A percentile compares a stretch with the other conserved stretches of the same genome.
These are phyloP conservation scores for Potamilus streckersoni DNA, from an alignment of 1,140 invertebrate genomes.

Conservation along the genomic window DNA sequence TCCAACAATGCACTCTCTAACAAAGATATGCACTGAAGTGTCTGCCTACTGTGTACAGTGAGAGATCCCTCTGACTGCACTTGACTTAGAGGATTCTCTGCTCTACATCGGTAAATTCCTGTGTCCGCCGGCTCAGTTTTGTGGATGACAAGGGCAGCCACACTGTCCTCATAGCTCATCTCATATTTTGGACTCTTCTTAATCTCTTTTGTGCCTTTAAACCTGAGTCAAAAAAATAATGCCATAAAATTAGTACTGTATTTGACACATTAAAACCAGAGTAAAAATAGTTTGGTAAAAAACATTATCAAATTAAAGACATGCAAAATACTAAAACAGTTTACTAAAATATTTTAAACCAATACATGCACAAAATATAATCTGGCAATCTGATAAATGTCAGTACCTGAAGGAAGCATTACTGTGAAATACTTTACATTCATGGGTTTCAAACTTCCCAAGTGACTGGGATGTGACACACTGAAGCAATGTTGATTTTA, in stretches of 20 bases:
- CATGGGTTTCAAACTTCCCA: too few relatives aligned
- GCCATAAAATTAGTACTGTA: too few relatives aligned
- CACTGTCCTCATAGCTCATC: constrained; percentile 62
- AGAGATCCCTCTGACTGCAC: constrained; percentile 63
- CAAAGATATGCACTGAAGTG: background rate
- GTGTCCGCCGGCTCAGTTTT: constrained; percentile 62
- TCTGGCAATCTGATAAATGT: too few relatives aligned
- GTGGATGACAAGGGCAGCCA: constrained; percentile 61
- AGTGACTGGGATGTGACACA: too few relatives aligned
- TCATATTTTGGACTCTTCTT: constrained; percentile 63
- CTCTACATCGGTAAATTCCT: constrained; percentile 61
- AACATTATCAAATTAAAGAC: background rate
- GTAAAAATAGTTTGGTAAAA: background rate
- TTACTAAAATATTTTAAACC: too few relatives aligned
- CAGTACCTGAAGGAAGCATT: too few relatives aligned
- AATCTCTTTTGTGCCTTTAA: constrained; percentile 61
- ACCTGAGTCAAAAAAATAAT: constrained; percentile 39
- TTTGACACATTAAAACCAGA: constrained; percentile 48
- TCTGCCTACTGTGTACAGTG: constrained; percentile 62
- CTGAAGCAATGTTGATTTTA: too few relatives aligned
- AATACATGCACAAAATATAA: too few relatives aligned
- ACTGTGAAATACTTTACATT: too few relatives aligned
- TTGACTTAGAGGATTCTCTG: constrained; percentile 59
- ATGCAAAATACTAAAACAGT: background rate
- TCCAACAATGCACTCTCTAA: too few relatives aligned